Evolutionary conservation across 2,888 invertebrate species (phyloP).

Genomic region (Bellardia pandia): DNA sequence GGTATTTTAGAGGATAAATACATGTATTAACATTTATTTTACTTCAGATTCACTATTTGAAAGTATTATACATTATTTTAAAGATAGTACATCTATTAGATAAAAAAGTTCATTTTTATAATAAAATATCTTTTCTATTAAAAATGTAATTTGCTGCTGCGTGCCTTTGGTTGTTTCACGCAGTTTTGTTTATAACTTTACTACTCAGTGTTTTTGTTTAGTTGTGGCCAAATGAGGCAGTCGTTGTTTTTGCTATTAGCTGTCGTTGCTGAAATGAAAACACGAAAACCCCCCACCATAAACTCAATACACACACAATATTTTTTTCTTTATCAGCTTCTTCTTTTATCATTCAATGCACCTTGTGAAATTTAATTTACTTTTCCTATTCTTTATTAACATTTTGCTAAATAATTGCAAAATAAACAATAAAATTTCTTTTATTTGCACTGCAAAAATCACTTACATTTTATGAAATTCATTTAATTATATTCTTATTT

Average conservation of each 20-base stretch:
- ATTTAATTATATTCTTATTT: slow-evolving; percentile 35
- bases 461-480: slow-evolving; percentile 59
- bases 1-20: too few relatives aligned
- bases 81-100: too few relatives aligned
- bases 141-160: background rate
- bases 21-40: too few relatives aligned
- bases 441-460: slow-evolving; percentile 34
- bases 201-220: slow-evolving; percentile 51
- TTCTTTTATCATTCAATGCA: slow-evolving; percentile 63
- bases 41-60: too few relatives aligned
- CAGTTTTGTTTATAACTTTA: slow-evolving; percentile 13
- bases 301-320: slow-evolving; percentile 70
- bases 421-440: background rate
- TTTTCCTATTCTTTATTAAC: slow-evolving; percentile 35
- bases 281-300: slow-evolving; percentile 55
- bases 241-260: slow-evolving; percentile 26
- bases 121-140: too few relatives aligned
- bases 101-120: too few relatives aligned
- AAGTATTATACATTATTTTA: too few relatives aligned
- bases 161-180: slow-evolving; percentile 32
- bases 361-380: slow-evolving; percentile 60
- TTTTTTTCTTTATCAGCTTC: slow-evolving; percentile 50
- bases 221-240: slow-evolving; percentile 66
- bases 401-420: background rate
- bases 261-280: slow-evolving; percentile 27